These are phyloP conservation scores for Anthoptus insignis DNA, from an alignment of 2,888 invertebrate species.

Conservation along the genomic window DNA sequence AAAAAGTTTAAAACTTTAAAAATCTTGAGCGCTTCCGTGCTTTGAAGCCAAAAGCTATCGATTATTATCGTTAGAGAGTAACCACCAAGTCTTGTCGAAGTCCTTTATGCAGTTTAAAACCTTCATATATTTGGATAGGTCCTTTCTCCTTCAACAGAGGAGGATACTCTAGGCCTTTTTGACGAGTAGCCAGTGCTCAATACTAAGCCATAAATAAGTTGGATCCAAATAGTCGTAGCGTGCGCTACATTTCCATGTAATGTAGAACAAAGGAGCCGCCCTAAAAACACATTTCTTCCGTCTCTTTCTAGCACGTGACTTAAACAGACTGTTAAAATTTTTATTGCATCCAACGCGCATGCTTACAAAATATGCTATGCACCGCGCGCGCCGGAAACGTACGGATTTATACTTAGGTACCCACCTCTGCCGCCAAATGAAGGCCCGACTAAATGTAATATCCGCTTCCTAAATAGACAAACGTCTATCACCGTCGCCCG, in stretches of 20 bases:
- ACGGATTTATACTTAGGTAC: conserved; percentile 82
- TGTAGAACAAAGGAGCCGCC: conserved; percentile 44
- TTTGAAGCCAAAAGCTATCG: no score
- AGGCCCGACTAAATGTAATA: conserved; percentile 85
- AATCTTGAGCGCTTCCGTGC: no score
- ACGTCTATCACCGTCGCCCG: conserved; percentile 82
- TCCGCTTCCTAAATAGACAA: conserved; percentile 87
- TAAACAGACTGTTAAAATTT: conserved; percentile 76
- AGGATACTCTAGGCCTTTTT: no score
- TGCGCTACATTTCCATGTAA: conserved; percentile 26
- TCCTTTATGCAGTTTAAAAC: no score
- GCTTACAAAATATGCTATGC: conserved; percentile 84
- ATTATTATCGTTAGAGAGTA: no score
- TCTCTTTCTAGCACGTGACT: conserved; percentile 60
- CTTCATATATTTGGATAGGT: no score
- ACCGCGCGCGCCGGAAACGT: conserved; percentile 79
- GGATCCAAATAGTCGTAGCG: no score
- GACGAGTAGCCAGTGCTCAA: no score
- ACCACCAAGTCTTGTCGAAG: no score
- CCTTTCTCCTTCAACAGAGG: no score
- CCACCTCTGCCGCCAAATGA: conserved; percentile 85
- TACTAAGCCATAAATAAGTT: no score
- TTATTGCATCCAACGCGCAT: conserved; percentile 75
- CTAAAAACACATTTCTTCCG: conserved; percentile 72
- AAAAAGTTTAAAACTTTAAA: no score